Percentiles rank a stretch among this genome's conserved stretches.
phyloP scores from a whole-genome alignment of 2,888 invertebrate species.

The Hyalella azteca region DNA sequence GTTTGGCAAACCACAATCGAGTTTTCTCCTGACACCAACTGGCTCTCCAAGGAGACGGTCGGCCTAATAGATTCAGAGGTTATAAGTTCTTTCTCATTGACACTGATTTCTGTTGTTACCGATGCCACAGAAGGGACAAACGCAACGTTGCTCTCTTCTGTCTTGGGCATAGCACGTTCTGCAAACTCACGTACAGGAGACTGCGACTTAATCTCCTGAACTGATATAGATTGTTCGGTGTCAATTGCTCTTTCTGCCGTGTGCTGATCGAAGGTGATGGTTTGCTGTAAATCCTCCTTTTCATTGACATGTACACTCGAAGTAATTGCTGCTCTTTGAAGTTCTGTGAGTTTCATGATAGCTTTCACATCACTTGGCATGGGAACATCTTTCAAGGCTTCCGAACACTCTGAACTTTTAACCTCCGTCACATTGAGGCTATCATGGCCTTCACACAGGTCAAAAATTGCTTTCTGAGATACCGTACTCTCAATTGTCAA shows the following conservation, averaged over 20 bases:
- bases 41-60: constrained; percentile 43
- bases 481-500: constrained; percentile 66
- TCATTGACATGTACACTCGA: constrained; percentile 32
- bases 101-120: constrained; percentile 46
- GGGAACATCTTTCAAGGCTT: constrained; percentile 60
- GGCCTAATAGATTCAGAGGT: constrained; percentile 51
- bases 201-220: constrained; percentile 26
- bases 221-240: constrained; percentile 11
- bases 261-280: background rate
- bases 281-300: constrained; percentile 22
- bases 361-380: constrained; percentile 39
- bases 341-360: constrained; percentile 32
- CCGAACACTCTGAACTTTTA: constrained; percentile 64
- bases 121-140: constrained; percentile 47
- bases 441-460: constrained; percentile 62
- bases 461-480: constrained; percentile 64
- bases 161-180: background rate
- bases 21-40: constrained; percentile 44
- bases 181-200: background rate
- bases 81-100: constrained; percentile 58
- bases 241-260: constrained; percentile 4
- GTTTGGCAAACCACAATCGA: constrained; percentile 52
- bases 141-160: constrained; percentile 49
- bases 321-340: constrained; percentile 20
- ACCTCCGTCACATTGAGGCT: constrained; percentile 63